These are phyloP conservation scores for Garrulus glandarius DNA, from an alignment of 2,797 vertebrate species.

Conservation along the genomic window DNA sequence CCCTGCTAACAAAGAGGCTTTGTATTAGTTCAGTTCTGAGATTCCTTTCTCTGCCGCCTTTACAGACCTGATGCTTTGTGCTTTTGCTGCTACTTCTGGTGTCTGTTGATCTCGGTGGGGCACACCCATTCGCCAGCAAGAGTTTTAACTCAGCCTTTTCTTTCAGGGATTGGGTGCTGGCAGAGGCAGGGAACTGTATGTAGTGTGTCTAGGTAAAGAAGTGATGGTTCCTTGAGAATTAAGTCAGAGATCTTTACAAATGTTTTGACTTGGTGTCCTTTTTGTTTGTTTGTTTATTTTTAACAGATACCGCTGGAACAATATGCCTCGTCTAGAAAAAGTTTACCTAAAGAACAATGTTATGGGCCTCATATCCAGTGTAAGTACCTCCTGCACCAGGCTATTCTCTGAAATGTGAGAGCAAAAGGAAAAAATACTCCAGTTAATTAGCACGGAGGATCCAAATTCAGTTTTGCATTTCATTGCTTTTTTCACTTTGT, in stretches of 20 bases:
- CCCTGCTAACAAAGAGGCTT: constrained; percentile 8
- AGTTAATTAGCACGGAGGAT: neutral
- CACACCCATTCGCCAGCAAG: neutral
- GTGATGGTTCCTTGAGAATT: neutral
- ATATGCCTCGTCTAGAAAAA: constrained; percentile 90
- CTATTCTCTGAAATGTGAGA: neutral
- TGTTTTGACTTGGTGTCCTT: neutral
- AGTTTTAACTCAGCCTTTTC: neutral
- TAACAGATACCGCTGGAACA: constrained; percentile 93
- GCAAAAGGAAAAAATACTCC: neutral
- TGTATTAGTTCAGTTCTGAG: constrained; percentile 3
- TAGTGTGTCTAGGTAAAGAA: neutral
- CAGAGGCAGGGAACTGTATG: neutral
- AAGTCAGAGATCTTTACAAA: neutral
- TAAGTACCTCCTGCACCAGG: constrained; percentile 68
- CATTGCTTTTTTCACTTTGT: neutral
- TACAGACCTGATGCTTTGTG: constrained; percentile 10
- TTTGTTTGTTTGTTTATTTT: neutral
- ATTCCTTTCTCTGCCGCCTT: neutral
- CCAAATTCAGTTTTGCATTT: neutral
- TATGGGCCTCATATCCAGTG: constrained; percentile 89
- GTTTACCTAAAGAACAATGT: constrained; percentile 91
- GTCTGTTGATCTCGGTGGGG: neutral
- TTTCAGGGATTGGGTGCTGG: neutral
- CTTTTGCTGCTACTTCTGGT: neutral